Evolutionary conservation across 2,888 invertebrate genomes (phyloP).

Genomic region (Mythimna ferrago): DNA sequence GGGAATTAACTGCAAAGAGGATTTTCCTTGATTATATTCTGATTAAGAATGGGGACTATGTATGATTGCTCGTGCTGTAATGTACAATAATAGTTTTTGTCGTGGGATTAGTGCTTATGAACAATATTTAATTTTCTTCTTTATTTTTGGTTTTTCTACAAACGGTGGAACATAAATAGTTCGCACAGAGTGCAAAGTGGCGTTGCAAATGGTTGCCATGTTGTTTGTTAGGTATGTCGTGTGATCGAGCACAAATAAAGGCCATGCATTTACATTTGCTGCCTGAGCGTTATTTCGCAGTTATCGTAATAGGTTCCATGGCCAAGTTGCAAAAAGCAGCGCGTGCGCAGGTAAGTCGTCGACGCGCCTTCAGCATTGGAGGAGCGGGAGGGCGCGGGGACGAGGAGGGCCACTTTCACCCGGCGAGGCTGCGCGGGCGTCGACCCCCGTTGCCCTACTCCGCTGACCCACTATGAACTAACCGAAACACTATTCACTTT

Average conservation of each 20-base stretch:
- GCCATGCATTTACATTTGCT: constrained; percentile 86
- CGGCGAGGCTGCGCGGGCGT: constrained; percentile 89
- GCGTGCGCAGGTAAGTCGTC: constrained; percentile 85
- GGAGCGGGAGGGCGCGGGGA: constrained; percentile 74
- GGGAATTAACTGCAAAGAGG: constrained; percentile 25
- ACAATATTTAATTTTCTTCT: not conserved
- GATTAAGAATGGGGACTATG: constrained; percentile 1
- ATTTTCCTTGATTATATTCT: constrained; percentile 51
- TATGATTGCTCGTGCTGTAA: constrained; percentile 3
- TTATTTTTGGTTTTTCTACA: not conserved
- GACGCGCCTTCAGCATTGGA: constrained; percentile 79
- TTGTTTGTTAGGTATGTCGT: constrained; percentile 66
- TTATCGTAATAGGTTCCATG: constrained; percentile 89
- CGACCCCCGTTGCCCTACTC: constrained; percentile 89
- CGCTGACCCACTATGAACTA: constrained; percentile 87
- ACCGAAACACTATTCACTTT: constrained; percentile 88
- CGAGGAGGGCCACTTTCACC: constrained; percentile 88
- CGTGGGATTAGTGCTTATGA: not conserved
- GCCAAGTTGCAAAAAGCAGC: constrained; percentile 90
- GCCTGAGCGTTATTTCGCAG: constrained; percentile 85
- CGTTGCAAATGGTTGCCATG: constrained; percentile 59
- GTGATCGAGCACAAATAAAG: constrained; percentile 82
- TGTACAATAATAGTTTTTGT: not conserved
- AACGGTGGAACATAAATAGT: not conserved
- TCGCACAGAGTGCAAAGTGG: constrained; percentile 10